Evolutionary conservation across 2,113 vertebrate species (phyloP).

Genomic region (Pelvicachromis taeniatus): DNA sequence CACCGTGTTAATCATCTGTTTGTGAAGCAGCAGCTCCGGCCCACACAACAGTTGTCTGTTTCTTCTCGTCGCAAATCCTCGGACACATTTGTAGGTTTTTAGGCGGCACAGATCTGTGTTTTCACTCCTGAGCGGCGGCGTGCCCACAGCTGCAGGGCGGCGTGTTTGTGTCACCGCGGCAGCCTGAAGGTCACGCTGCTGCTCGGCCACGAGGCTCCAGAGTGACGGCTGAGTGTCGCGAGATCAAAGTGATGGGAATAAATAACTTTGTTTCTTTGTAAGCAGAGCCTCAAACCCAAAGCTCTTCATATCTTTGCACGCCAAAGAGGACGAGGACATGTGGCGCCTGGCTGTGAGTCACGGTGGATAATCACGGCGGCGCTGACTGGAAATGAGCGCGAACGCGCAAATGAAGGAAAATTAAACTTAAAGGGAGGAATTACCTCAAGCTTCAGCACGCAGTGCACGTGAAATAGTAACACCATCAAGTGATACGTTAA

Average conservation of each 20-base stretch:
- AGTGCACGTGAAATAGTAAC: not conserved
- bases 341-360: not conserved
- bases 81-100: not conserved
- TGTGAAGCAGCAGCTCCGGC: not conserved
- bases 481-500: not conserved
- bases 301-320: not conserved
- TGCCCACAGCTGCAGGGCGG: not conserved
- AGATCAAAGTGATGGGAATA: not conserved
- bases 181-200: not conserved
- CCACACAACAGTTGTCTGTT: not conserved
- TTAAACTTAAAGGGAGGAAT: not conserved
- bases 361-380: not conserved
- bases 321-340: not conserved
- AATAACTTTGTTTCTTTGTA: not conserved
- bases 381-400: not conserved
- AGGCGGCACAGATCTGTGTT: not conserved
- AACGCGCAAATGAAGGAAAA: accelerated
- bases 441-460: too few relatives aligned
- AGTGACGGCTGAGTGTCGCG: not conserved
- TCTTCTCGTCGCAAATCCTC: not conserved
- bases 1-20: not conserved
- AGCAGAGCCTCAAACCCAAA: not conserved
- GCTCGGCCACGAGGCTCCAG: not conserved
- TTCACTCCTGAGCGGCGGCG: not conserved
- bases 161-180: not conserved